Evolutionary conservation across 2,797 vertebrate species (phyloP).

Genomic region (Coluber constrictor): DNA sequence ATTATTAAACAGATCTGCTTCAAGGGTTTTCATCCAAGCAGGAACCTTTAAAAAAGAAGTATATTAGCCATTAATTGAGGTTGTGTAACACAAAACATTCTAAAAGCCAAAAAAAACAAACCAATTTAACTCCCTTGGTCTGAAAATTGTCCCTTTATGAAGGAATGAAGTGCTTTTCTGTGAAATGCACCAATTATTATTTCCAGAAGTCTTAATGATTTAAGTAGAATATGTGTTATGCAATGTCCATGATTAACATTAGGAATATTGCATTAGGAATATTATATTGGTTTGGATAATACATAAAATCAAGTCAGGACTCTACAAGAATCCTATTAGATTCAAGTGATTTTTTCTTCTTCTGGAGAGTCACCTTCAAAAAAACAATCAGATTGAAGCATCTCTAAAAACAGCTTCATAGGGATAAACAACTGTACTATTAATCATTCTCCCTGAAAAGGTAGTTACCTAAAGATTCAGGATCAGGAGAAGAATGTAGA

Average conservation of each 20-base stretch:
- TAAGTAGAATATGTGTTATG: not conserved
- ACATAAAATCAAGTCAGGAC: not conserved
- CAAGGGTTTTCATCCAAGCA: slow-evolving; percentile 44
- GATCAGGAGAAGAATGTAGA: not conserved
- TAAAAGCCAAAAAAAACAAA: not conserved
- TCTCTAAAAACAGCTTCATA: not conserved
- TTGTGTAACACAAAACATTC: not conserved
- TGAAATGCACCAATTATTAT: not conserved
- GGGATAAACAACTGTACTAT: not conserved
- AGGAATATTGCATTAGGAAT: not conserved
- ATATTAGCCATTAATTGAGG: not conserved
- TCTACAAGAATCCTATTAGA: not conserved
- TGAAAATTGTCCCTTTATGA: not conserved
- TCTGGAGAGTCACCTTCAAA: not conserved
- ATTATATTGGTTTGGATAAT: not conserved
- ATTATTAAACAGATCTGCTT: slow-evolving; percentile 47
- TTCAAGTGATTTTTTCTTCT: not conserved
- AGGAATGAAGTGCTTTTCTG: not conserved
- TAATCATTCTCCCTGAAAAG: not conserved
- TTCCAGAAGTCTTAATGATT: not conserved
- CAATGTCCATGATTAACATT: not conserved
- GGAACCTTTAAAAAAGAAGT: slow-evolving; percentile 55
- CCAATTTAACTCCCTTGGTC: not conserved
- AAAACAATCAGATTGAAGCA: not conserved
- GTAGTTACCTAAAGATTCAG: not conserved